Conservation (phyloP, 2,797 vertebrate genomes). For the Crocidura indochinensis region DNA sequence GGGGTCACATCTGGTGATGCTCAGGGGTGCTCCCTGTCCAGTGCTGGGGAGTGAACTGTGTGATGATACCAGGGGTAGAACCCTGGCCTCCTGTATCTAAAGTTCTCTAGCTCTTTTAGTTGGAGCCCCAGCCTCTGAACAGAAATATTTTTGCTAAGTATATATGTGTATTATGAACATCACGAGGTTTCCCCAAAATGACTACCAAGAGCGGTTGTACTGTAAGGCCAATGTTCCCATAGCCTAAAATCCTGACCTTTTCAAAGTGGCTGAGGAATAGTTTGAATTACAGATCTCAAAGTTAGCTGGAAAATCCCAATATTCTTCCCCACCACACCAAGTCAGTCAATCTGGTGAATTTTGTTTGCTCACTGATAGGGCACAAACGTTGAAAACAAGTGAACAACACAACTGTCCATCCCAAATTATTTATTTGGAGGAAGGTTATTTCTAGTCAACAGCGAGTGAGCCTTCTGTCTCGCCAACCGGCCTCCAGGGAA, state of each 20-base stretch:
- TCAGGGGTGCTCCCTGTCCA: too few relatives aligned
- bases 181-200: conserved; percentile 29
- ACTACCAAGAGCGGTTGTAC: neutral
- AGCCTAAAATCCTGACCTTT: conserved; percentile 67
- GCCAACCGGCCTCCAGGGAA: neutral
- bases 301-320: conserved; percentile 61
- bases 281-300: conserved; percentile 59
- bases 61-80: too few relatives aligned
- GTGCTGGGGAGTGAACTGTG: too few relatives aligned
- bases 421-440: rapidly evolving
- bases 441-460: neutral
- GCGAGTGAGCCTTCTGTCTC: neutral
- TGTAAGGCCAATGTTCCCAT: conserved; percentile 19
- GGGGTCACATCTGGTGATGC: too few relatives aligned
- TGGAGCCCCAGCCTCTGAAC: too few relatives aligned
- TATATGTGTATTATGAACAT: too few relatives aligned
- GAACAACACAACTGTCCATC: conserved; percentile 19
- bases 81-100: too few relatives aligned
- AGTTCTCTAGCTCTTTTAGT: too few relatives aligned
- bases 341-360: conserved; percentile 37
- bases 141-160: too few relatives aligned
- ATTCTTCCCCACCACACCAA: neutral
- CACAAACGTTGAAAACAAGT: conserved; percentile 2
- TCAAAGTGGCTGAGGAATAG: conserved; percentile 46
- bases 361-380: conserved; percentile 41